phyloP scores from a whole-genome alignment of 2,888 invertebrate species.

The Acrobasis repandana region DNA sequence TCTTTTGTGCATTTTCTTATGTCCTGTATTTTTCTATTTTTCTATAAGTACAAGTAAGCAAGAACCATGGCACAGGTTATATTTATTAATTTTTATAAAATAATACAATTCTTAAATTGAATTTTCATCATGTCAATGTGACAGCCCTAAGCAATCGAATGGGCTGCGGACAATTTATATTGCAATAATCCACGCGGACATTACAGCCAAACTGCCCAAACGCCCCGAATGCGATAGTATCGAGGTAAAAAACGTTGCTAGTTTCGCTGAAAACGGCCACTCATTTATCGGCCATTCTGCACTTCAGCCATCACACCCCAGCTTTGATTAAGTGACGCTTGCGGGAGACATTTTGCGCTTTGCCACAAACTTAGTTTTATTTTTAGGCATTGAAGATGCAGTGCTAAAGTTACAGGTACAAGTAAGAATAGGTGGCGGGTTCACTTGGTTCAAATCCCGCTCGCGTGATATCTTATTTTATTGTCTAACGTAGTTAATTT shows the following conservation, averaged over 20 bases:
- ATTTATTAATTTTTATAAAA: not conserved
- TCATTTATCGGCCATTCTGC: slow-evolving; percentile 75
- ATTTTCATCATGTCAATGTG: slow-evolving; percentile 11
- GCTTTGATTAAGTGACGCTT: slow-evolving; percentile 36
- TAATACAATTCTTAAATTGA: not conserved
- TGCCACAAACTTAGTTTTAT: slow-evolving; percentile 23
- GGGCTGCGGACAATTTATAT: slow-evolving; percentile 81
- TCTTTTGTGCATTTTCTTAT: too few species aligned
- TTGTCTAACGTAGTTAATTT: too few species aligned
- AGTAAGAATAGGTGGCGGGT: too few species aligned
- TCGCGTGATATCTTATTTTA: too few species aligned
- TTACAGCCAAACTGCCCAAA: slow-evolving; percentile 60
- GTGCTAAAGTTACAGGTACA: too few species aligned
- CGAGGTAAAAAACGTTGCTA: slow-evolving; percentile 70
- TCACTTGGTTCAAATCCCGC: too few species aligned
- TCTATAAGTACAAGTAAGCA: too few species aligned
- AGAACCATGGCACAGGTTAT: not conserved
- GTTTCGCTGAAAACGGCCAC: slow-evolving; percentile 79
- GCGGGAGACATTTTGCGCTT: slow-evolving; percentile 4
- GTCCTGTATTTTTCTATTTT: too few species aligned
- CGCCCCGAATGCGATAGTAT: slow-evolving; percentile 59
- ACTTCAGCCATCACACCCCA: slow-evolving; percentile 61
- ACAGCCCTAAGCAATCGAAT: slow-evolving; percentile 71
- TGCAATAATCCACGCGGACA: slow-evolving; percentile 79
- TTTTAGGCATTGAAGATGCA: slow-evolving; percentile 31